A percentile compares a stretch with the other conserved stretches of the same genome.
These are phyloP conservation scores for Drosophila aff. DNA, from an alignment of 1,140 invertebrate genomes.

Conservation along the genomic window DNA sequence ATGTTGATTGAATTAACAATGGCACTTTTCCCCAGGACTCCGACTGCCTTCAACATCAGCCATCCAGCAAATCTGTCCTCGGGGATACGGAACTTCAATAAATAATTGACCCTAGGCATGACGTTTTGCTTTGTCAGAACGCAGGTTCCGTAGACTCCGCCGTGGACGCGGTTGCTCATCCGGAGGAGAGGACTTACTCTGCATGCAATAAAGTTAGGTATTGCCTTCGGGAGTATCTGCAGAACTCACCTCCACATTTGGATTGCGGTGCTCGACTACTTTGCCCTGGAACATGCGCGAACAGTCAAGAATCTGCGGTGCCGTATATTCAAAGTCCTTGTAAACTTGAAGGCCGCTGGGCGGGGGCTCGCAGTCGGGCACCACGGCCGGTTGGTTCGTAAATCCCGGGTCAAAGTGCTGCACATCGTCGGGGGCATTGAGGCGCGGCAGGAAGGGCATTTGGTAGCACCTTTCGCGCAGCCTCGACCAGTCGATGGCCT, in stretches of 20 bases:
- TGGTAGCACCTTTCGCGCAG: neutral
- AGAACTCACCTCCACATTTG: neutral
- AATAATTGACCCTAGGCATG: neutral
- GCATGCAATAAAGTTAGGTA: neutral
- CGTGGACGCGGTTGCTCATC: neutral
- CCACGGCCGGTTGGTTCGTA: neutral
- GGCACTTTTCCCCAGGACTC: too few relatives aligned
- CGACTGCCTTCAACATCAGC: too few relatives aligned
- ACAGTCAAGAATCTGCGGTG: neutral
- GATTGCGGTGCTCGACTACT: neutral
- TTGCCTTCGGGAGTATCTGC: neutral
- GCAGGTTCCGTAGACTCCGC: neutral
- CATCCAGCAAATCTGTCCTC: too few relatives aligned
- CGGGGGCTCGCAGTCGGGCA: neutral
- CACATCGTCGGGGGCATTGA: neutral
- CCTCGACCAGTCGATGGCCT: neutral
- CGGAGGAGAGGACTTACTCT: neutral
- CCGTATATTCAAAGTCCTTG: neutral
- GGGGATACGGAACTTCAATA: neutral
- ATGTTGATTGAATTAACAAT: too few relatives aligned
- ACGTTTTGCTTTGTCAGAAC: neutral
- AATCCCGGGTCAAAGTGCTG: neutral
- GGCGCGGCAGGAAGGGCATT: neutral
- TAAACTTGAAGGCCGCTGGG: neutral
- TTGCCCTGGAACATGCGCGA: too few relatives aligned